phyloP scores from a whole-genome alignment of 1,140 invertebrate species.

The Apocrypta bakeri region DNA sequence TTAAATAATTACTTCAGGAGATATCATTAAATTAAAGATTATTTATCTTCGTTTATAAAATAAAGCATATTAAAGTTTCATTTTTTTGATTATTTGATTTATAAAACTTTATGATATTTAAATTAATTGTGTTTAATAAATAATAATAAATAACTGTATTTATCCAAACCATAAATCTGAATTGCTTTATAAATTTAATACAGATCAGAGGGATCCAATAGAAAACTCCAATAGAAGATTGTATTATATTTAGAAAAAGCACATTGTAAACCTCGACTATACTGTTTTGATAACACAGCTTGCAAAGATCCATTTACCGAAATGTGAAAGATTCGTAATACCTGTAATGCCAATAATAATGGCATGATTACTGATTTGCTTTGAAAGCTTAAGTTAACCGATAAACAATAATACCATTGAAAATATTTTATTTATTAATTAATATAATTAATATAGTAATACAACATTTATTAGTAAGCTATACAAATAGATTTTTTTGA shows the following conservation, averaged over 20 bases:
- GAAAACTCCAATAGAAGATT: no score
- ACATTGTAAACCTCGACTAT: background rate
- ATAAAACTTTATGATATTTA: no score
- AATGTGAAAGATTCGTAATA: conserved; percentile 18
- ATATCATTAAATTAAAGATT: no score
- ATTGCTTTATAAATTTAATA: conserved; percentile 32
- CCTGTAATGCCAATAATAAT: background rate
- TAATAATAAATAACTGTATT: background rate
- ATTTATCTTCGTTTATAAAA: no score
- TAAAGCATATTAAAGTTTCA: no score
- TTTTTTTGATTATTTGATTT: no score
- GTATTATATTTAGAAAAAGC: conserved; percentile 31
- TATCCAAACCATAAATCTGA: conserved; percentile 26
- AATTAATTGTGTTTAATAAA: no score
- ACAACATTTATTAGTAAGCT: background rate
- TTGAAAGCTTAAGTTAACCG: no score
- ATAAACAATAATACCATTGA: no score
- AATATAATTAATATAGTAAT: no score
- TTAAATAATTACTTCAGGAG: no score
- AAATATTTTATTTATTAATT: no score
- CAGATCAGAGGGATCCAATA: conserved; percentile 8
- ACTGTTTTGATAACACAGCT: conserved; percentile 31
- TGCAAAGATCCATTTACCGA: background rate
- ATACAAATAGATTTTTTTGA: background rate
- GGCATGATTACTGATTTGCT: background rate